These are phyloP conservation scores for Macrophya alboannulata DNA, from an alignment of 2,888 invertebrate species.

Conservation along the genomic window DNA sequence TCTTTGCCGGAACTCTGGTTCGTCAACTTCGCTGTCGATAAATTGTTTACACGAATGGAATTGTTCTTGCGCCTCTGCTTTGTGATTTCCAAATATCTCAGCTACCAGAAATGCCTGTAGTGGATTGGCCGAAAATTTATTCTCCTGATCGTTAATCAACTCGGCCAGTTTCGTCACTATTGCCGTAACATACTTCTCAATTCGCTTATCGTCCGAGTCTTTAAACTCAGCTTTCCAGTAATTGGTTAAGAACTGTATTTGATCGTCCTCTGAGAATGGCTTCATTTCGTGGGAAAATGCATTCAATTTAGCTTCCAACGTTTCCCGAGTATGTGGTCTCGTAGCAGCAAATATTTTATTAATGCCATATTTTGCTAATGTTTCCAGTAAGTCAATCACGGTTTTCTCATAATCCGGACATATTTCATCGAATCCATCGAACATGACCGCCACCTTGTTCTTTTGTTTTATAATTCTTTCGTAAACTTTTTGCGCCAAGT, in stretches of 20 bases:
- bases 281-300: background rate
- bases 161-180: background rate
- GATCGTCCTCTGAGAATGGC: background rate
- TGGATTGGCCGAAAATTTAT: background rate
- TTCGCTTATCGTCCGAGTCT: background rate
- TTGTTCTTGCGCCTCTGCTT: background rate
- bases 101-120: background rate
- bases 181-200: background rate
- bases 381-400: background rate
- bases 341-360: background rate
- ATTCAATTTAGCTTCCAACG: background rate
- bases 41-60: background rate
- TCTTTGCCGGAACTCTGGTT: background rate
- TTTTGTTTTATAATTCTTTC: background rate
- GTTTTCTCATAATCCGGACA: background rate
- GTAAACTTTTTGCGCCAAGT: background rate
- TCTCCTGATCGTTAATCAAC: background rate
- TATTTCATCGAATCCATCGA: slow-evolving; percentile 24
- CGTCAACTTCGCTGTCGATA: background rate
- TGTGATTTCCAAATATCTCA: background rate
- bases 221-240: background rate
- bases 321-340: background rate
- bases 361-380: background rate
- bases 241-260: background rate
- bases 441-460: background rate